phyloP scores from a whole-genome alignment of 2,888 invertebrate species.

The Latrodectus hesperus region DNA sequence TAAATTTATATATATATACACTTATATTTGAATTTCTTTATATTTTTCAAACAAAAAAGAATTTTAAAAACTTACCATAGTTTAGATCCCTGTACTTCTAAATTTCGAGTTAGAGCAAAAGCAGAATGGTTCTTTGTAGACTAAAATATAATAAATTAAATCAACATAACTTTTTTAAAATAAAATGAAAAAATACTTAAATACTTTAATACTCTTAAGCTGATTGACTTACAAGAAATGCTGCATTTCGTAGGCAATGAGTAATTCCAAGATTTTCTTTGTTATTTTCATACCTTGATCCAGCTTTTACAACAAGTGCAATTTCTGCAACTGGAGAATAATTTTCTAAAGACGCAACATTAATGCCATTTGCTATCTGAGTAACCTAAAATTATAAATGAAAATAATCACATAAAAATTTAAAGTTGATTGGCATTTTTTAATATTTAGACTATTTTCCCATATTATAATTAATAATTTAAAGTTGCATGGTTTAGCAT shows the following conservation, averaged over 20 bases:
- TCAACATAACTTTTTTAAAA: background rate
- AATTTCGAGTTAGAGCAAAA: slow-evolving; percentile 85
- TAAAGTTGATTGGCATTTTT: too few species aligned
- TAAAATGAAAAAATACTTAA: background rate
- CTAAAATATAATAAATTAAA: slow-evolving; percentile 65
- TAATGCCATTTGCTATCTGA: slow-evolving; percentile 65
- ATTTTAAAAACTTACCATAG: slow-evolving; percentile 68
- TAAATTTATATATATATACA: too few species aligned
- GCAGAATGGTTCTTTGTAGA: slow-evolving; percentile 80
- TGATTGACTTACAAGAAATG: slow-evolving; percentile 80
- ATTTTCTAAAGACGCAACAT: slow-evolving; percentile 70
- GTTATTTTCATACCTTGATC: slow-evolving; percentile 88
- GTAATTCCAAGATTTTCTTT: slow-evolving; percentile 84
- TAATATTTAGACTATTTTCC: too few species aligned
- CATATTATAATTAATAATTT: too few species aligned
- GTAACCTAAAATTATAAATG: slow-evolving; percentile 33
- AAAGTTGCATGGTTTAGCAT: too few species aligned
- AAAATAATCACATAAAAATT: too few species aligned
- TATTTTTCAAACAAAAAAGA: too few species aligned
- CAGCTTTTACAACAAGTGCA: slow-evolving; percentile 87
- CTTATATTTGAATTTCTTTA: too few species aligned
- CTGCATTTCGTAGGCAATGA: slow-evolving; percentile 86
- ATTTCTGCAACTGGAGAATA: slow-evolving; percentile 83
- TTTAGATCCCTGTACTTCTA: slow-evolving; percentile 86
- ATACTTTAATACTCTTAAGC: too few species aligned